These are phyloP conservation scores for Barbus barbus DNA, from an alignment of 2,113 vertebrate species.

Conservation along the genomic window DNA sequence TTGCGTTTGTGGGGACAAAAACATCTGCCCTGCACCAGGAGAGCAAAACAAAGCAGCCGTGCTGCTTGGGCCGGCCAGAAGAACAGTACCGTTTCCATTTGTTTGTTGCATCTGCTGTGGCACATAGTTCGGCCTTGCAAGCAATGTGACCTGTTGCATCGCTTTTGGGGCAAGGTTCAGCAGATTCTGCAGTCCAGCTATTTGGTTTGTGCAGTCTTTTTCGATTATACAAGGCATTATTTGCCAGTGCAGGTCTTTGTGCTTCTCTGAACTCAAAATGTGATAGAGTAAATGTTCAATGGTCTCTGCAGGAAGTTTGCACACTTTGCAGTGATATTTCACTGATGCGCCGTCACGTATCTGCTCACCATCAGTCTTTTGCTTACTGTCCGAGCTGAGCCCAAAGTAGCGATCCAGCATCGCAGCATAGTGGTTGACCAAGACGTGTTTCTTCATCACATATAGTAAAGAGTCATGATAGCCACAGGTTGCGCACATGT, in stretches of 20 bases:
- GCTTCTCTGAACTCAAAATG: slow-evolving; percentile 82
- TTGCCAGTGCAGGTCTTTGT: slow-evolving; percentile 82
- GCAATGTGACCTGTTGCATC: slow-evolving; percentile 42
- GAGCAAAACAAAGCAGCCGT: slow-evolving; percentile 60
- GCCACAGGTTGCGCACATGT: slow-evolving; percentile 81
- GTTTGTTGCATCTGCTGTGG: slow-evolving; percentile 23
- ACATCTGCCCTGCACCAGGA: slow-evolving; percentile 54
- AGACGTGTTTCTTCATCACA: slow-evolving; percentile 87
- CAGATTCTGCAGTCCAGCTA: slow-evolving; percentile 65
- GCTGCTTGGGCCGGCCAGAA: slow-evolving; percentile 51
- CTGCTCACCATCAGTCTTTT: slow-evolving; percentile 2
- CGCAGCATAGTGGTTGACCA: slow-evolving; percentile 79
- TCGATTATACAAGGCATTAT: slow-evolving; percentile 81
- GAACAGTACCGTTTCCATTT: slow-evolving; percentile 48
- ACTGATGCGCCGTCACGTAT: slow-evolving; percentile 11
- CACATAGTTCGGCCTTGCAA: slow-evolving; percentile 30
- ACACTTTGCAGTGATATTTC: slow-evolving; percentile 84
- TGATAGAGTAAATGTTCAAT: slow-evolving; percentile 85
- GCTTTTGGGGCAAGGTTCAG: slow-evolving; percentile 73
- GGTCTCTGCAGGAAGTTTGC: slow-evolving; percentile 75
- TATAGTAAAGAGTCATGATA: slow-evolving; percentile 84
- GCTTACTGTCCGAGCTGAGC: slow-evolving; percentile 64
- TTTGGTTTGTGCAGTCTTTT: slow-evolving; percentile 34
- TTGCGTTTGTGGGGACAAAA: slow-evolving; percentile 55
- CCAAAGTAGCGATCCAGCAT: slow-evolving; percentile 81